Conservation (phyloP, 2,888 invertebrate genomes). For the Drosophila buzzatii region DNA sequence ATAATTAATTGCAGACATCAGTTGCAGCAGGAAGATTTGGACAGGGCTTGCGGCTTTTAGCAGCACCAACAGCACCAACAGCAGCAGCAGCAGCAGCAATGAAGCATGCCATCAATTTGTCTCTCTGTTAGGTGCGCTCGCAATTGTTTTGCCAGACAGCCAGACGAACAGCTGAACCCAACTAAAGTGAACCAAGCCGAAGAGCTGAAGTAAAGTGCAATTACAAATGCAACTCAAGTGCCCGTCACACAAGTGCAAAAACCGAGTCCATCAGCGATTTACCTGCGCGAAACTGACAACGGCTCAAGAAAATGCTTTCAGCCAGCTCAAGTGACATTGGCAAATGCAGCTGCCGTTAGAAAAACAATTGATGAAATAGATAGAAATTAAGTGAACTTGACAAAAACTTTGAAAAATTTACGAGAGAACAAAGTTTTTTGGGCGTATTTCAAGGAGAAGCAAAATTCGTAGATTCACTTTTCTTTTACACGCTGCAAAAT, state of each 20-base stretch:
- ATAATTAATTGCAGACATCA: constrained; percentile 85
- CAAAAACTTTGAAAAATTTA: not conserved
- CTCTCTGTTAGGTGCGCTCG: constrained; percentile 66
- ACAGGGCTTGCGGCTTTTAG: constrained; percentile 21
- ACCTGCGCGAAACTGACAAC: constrained; percentile 31
- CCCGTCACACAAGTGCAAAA: constrained; percentile 30
- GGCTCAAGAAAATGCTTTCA: constrained; percentile 49
- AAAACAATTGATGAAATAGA: constrained; percentile 27
- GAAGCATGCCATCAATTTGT: constrained; percentile 82
- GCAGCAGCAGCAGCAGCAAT: constrained; percentile 40
- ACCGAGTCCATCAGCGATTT: constrained; percentile 19
- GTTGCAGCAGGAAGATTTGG: constrained; percentile 68
- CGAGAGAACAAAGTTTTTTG: not conserved
- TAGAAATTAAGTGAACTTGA: not conserved
- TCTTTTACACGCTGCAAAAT: not conserved
- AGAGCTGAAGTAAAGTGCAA: constrained; percentile 66
- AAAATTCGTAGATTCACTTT: not conserved
- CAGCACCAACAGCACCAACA: not conserved
- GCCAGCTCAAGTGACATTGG: constrained; percentile 47
- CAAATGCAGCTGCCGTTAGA: constrained; percentile 38
- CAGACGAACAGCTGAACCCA: constrained; percentile 29
- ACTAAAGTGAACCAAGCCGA: constrained; percentile 19
- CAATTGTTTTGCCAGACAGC: constrained; percentile 72
- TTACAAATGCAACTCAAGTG: constrained; percentile 80
- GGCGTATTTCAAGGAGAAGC: not conserved